Conservation (phyloP, 2,113 vertebrate genomes). For the Brachionichthys hirsutus region DNA sequence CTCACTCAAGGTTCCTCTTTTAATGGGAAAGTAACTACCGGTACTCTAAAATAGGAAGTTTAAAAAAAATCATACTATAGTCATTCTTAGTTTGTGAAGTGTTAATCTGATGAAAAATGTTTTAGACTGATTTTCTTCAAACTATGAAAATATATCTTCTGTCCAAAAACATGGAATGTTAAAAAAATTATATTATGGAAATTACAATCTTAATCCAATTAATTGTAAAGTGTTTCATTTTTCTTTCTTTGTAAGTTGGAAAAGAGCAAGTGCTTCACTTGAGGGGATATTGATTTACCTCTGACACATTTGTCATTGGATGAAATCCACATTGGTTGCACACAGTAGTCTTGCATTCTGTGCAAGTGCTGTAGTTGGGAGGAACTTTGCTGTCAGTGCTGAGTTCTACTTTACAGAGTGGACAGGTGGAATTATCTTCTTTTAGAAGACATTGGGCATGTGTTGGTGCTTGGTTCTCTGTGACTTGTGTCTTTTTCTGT, state of each 20-base stretch:
- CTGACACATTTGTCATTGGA: conserved; percentile 82
- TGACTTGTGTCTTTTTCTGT: conserved; percentile 47
- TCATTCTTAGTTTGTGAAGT: no score
- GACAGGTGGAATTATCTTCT: conserved; percentile 72
- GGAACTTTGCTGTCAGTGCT: conserved; percentile 81
- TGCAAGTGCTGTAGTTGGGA: conserved; percentile 89
- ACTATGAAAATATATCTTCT: no score
- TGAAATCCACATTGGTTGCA: conserved; percentile 98
- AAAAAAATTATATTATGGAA: no score
- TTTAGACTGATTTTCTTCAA: no score
- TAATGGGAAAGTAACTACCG: no score
- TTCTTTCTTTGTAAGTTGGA: no score
- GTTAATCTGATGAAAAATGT: no score
- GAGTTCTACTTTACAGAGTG: conserved; percentile 87
- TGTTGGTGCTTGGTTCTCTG: conserved; percentile 37
- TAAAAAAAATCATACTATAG: no score
- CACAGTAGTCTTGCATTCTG: conserved; percentile 87
- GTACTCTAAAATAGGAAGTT: no score
- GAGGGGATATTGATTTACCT: conserved; percentile 53
- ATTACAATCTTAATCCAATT: not conserved
- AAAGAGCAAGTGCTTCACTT: not conserved
- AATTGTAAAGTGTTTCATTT: no score
- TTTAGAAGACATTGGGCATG: conserved; percentile 37
- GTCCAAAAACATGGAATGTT: no score
- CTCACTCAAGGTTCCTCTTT: no score